These are phyloP conservation scores for Polia nebulosa DNA, from an alignment of 2,888 invertebrate genomes.

Conservation along the genomic window DNA sequence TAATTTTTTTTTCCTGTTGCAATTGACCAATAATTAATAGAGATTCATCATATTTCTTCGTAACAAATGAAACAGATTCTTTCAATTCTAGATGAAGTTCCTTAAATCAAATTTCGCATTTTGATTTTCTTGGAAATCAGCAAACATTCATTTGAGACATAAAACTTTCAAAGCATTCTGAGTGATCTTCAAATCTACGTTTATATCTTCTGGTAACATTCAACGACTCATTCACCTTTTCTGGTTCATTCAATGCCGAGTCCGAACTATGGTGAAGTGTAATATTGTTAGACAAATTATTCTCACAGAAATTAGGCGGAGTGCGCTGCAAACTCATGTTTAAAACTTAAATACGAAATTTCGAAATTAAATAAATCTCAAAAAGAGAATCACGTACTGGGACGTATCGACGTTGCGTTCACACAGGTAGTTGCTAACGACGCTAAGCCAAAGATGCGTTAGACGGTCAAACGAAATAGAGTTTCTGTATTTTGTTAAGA, in stretches of 20 bases:
- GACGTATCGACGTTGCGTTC: neutral
- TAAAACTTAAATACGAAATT: neutral
- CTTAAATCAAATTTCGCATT: neutral
- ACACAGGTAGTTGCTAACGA: neutral
- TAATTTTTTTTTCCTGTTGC: neutral
- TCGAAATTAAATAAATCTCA: neutral
- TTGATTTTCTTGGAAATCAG: neutral
- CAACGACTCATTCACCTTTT: neutral
- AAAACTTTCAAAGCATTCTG: neutral
- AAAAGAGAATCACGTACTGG: neutral
- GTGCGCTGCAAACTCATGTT: neutral
- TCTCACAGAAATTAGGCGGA: too few relatives aligned
- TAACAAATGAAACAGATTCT: neutral
- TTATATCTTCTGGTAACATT: conserved; percentile 1
- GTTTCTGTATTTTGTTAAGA: neutral
- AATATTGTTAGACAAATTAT: neutral
- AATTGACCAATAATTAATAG: neutral
- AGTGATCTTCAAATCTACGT: neutral
- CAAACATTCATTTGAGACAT: conserved; percentile 3
- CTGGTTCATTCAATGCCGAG: neutral
- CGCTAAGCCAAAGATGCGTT: neutral
- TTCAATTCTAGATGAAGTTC: neutral
- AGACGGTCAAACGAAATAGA: neutral
- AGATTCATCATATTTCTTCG: conserved; percentile 1
- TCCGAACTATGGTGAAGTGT: neutral